Evolutionary conservation across 2,113 vertebrate genomes (phyloP), one percentile per base, ranked within the genome.

Genomic region (Lethenteron reissneri): DNA sequence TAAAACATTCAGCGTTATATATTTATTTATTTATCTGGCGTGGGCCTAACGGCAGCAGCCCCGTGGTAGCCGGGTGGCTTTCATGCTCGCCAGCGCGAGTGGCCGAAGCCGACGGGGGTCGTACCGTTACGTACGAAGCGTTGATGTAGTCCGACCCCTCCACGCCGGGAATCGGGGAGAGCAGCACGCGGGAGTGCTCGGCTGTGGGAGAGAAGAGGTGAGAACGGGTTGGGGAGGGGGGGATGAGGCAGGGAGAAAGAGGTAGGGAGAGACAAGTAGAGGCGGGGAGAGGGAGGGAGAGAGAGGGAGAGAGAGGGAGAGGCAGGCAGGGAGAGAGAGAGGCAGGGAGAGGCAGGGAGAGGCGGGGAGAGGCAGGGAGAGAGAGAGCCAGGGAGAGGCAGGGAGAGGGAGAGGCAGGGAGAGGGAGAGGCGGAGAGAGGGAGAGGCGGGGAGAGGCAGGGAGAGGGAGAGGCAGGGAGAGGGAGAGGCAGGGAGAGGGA

Each of bases 121-220:
- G n/a, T 68, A 68, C 64, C 8, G 64, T n/a, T 10, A 68, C 25
- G 64, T 17, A 68, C 11, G 64, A 68, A 17, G 64, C 64, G 11
- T 68, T 68, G 64, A 68, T 68, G 64, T 68, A 68, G 64, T 68
- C 64, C n/a, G 64, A 68, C n/a, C 64, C 64, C 10, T 68, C 64
- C 9, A 68, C 64, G 21, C 64, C 64, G 21, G 64, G 21, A 9
- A n/a, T 68, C 64, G 64, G n/a, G 21, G 64, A 9, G n/a, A 68
- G 64, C n/a, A n/a, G 21, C n/a, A 68, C 64, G 21, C 64, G 64
- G n/a, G n/a, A 68, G n/a, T 68, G 64, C 10, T 68, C 41, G 5
- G 41, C 41, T 41, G 41, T 41, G 41, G 41, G 41, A 41, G 41
- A 41, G 41, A 41, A 41, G 41, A 41, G 25, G 64, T 17, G 64